Evolutionary conservation across 2,888 invertebrate species (phyloP).

Genomic region (Zygaena filipendulae): DNA sequence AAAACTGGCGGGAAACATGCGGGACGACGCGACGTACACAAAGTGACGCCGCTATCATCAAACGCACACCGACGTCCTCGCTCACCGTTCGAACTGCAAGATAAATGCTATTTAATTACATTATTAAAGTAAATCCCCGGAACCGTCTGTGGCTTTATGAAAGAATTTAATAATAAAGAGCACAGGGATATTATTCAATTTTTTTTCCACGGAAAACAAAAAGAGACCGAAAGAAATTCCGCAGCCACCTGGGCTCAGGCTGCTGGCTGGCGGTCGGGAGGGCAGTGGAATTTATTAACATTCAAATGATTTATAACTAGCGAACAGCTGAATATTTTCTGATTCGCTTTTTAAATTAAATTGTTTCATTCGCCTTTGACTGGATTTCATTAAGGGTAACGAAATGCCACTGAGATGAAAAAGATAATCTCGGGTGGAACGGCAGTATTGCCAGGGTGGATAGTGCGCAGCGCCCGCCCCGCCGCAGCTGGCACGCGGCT

Average conservation of each 20-base stretch:
- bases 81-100: too few species aligned
- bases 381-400: conserved; percentile 64
- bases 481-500: conserved; percentile 9
- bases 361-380: conserved; percentile 66
- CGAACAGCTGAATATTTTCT: conserved; percentile 65
- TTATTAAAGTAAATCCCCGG: conserved; percentile 57
- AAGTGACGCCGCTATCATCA: too few species aligned
- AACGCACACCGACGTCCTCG: too few species aligned
- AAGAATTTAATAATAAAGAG: conserved; percentile 63
- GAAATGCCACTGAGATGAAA: conserved; percentile 55
- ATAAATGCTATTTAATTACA: conserved; percentile 58
- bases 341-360: conserved; percentile 65
- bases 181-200: conserved; percentile 59
- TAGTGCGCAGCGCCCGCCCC: conserved; percentile 12
- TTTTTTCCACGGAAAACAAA: conserved; percentile 53
- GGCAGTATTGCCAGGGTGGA: too few species aligned
- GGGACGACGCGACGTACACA: too few species aligned
- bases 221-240: conserved; percentile 56
- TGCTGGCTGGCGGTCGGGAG: conserved; percentile 52
- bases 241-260: too few species aligned
- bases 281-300: conserved; percentile 67
- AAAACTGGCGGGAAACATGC: too few species aligned
- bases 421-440: conserved; percentile 40
- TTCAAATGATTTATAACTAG: conserved; percentile 70
- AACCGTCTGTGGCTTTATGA: conserved; percentile 53